Percentiles rank a stretch among this genome's conserved stretches.
phyloP scores from a whole-genome alignment of 2,113 vertebrate species.

The Amia ocellicauda region DNA sequence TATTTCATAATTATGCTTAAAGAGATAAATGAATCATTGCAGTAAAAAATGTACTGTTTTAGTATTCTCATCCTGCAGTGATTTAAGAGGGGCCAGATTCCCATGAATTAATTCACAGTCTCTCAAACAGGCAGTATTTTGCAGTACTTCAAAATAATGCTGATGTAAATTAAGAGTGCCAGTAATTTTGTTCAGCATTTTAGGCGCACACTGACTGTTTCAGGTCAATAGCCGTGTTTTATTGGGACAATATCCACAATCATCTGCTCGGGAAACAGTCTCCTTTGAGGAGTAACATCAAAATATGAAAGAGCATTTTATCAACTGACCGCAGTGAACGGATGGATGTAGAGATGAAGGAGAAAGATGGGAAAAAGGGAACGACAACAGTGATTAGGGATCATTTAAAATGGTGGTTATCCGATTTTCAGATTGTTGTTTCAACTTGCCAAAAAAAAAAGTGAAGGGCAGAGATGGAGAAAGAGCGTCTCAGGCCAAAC shows the following conservation, averaged over 20 bases:
- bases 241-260: too few species aligned
- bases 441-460: constrained; percentile 24
- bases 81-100: too few species aligned
- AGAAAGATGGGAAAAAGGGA: constrained; percentile 16
- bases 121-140: background rate
- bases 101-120: too few species aligned
- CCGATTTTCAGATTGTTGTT: constrained; percentile 30
- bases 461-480: constrained; percentile 5
- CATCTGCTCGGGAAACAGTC: too few species aligned
- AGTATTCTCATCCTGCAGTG: too few species aligned
- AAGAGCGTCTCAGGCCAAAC: too few species aligned
- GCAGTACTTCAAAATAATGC: background rate
- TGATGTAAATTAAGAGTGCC: constrained; percentile 12
- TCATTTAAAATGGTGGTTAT: constrained; percentile 34
- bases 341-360: constrained; percentile 36
- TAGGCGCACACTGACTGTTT: background rate
- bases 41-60: too few species aligned
- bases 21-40: too few species aligned
- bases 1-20: too few species aligned
- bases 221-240: background rate
- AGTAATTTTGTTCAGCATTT: constrained; percentile 1
- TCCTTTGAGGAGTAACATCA: constrained; percentile 30
- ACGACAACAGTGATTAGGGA: too few species aligned
- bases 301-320: constrained; percentile 45
- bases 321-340: constrained; percentile 39